Conservation (phyloP, 2,888 invertebrate species). For the Troglohyphantes excavatus region DNA sequence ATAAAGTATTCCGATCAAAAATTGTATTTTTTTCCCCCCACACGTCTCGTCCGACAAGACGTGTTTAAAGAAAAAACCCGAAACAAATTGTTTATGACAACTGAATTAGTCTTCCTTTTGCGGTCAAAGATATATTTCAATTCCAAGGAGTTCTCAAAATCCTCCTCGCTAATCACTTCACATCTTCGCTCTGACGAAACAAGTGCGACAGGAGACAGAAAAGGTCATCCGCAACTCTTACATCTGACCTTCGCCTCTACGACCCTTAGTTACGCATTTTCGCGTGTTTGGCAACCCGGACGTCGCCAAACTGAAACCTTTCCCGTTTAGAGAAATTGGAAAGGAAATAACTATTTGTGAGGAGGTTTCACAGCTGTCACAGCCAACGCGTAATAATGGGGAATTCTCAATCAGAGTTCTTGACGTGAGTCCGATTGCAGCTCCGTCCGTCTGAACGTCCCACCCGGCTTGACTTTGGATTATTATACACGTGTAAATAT, state of each 20-base stretch:
- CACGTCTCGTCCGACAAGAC: no score
- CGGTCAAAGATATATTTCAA: background rate
- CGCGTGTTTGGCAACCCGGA: slow-evolving; percentile 63
- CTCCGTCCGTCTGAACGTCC: background rate
- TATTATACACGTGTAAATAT: no score
- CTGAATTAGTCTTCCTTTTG: background rate
- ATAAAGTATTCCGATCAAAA: no score
- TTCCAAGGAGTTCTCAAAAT: background rate
- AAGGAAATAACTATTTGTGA: slow-evolving; percentile 40
- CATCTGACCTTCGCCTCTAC: slow-evolving; percentile 50
- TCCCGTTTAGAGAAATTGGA: slow-evolving; percentile 38
- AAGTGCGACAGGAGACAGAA: slow-evolving; percentile 11
- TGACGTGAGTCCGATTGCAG: background rate
- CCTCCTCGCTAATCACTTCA: background rate
- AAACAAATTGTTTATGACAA: no score
- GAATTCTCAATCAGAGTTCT: slow-evolving; percentile 31
- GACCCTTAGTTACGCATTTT: slow-evolving; percentile 26
- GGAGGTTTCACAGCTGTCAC: slow-evolving; percentile 35
- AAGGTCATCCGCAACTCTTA: slow-evolving; percentile 22
- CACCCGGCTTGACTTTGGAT: background rate
- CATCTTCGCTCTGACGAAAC: slow-evolving; percentile 14
- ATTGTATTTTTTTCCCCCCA: no score
- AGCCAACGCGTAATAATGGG: slow-evolving; percentile 25
- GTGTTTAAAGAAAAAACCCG: no score
- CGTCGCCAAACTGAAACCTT: slow-evolving; percentile 51